These are phyloP conservation scores for Hippasteria phrygiana DNA, from an alignment of 53 echinoderm and acorn worm species.

Conservation along the genomic window DNA sequence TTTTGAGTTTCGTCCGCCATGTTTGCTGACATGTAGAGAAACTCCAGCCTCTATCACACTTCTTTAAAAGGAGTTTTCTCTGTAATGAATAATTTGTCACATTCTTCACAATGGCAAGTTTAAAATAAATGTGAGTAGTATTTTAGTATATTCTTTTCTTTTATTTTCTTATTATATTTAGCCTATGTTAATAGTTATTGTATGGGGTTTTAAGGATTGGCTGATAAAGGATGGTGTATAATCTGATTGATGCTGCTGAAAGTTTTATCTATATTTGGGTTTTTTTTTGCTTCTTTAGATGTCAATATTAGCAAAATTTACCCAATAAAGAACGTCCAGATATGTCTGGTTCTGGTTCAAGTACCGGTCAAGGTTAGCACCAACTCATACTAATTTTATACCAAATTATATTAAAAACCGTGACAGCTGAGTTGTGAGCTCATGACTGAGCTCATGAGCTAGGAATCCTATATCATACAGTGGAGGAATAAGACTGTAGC, in stretches of 20 bases:
- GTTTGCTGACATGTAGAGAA: conserved; percentile 36
- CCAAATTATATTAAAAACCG: not conserved
- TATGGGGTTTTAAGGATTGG: not conserved
- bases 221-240: not conserved
- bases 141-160: not conserved
- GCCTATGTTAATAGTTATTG: not conserved
- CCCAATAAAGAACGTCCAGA: not conserved
- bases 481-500: no score
- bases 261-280: not conserved
- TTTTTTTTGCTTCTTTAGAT: not conserved
- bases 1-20: conserved; percentile 69
- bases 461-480: no score
- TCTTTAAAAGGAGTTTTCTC: no score
- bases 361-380: conserved; percentile 70
- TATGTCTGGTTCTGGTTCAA: conserved; percentile 52
- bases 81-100: no score
- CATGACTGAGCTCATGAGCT: no score
- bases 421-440: not conserved
- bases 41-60: not conserved
- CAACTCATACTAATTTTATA: not conserved
- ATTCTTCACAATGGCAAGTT: no score
- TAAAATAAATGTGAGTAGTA: no score
- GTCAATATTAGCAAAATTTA: not conserved
- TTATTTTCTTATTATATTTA: not conserved
- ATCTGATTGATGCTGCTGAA: not conserved